Evolutionary conservation across 2,888 invertebrate genomes (phyloP).

Genomic region (Hydropsyche betteni): DNA sequence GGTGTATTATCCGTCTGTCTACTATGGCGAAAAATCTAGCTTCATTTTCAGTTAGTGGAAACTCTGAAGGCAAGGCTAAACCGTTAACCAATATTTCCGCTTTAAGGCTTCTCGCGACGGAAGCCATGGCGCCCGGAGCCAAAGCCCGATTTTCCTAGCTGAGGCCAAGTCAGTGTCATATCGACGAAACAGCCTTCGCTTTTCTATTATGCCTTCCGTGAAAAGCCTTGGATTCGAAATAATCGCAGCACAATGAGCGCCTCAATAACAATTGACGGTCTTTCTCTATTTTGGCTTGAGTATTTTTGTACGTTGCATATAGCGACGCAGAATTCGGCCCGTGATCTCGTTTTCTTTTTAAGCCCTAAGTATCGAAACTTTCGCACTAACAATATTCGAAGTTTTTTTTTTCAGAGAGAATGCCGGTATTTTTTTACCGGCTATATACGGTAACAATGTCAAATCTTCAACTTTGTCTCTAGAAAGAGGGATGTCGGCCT

Average conservation of each 20-base stretch:
- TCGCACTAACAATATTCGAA: constrained; percentile 19
- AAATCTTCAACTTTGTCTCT: constrained; percentile 20
- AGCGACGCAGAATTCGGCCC: too few relatives aligned
- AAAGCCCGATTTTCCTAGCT: not conserved
- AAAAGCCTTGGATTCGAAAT: constrained; percentile 1
- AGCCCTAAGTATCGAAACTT: constrained; percentile 13
- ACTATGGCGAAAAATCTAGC: too few relatives aligned
- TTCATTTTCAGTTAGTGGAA: too few relatives aligned
- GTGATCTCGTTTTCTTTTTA: constrained; percentile 2
- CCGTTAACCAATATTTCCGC: constrained; percentile 23
- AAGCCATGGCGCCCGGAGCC: not conserved
- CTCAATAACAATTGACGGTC: too few relatives aligned
- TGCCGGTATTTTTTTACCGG: not conserved
- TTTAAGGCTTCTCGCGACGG: not conserved
- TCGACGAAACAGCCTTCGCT: not conserved
- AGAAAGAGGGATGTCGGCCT: constrained; percentile 10
- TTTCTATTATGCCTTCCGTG: not conserved
- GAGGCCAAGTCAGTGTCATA: constrained; percentile 8
- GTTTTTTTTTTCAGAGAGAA: constrained; percentile 12
- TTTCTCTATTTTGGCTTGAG: too few relatives aligned
- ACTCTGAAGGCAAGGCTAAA: not conserved
- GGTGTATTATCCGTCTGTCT: too few relatives aligned
- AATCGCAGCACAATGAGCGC: not conserved
- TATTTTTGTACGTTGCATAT: not conserved
- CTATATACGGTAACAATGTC: constrained; percentile 6